Base-by-base conservation (phyloP, 2,888 invertebrate species). In the Mythimna pallens region DNA sequence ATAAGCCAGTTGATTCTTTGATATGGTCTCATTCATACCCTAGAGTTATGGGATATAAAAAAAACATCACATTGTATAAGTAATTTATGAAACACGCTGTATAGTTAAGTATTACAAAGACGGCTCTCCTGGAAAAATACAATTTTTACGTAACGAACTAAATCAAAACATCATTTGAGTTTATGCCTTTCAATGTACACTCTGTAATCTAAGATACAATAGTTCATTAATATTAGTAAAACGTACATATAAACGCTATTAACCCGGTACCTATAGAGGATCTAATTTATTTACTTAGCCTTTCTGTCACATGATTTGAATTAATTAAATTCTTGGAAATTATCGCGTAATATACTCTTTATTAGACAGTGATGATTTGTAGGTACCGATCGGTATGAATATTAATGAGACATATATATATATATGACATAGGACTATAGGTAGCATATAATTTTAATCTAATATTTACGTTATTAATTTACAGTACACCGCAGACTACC, bases 201-300 rank as follows among this genome's bases (percentile, higher is more conserved):
- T n/a, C 5, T 12, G 30, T 40, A 30, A 66, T 10, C 30, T 43
- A n/a, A 8, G 40, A 62, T 25, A 67, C 17, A 63, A 64, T n/a
- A 17, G 40, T 67, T 64, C 10, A 67, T 63, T 43, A 64, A 47
- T 47, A 34, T 12, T 22, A 47, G 0, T 61, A 61, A 12, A n/a
- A 36, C 63, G 14, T 12, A 36, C 22, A n/a, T 14, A 50, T 25
- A 57, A 10, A 4, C 50, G 9, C n/a, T 17, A 63, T 62, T 63
- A 12, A 54, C 54, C n/a, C 25, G 17, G 17, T 63, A 47, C 59
- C n/a, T 73, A 58, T 3, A 52, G 2, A 22, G 8, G 62, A 54
- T 75, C 34, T 54, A 72, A 55, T 72, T 54, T 64, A 72, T 75
- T 62, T 63, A 25, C 25, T 54, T 75, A 54, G 43, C 72, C 72